A percentile compares a stretch with the other conserved stretches of the same genome.
These are phyloP conservation scores for Phytoseiulus persimilis DNA, from an alignment of 2,888 invertebrate genomes.

Conservation along the genomic window DNA sequence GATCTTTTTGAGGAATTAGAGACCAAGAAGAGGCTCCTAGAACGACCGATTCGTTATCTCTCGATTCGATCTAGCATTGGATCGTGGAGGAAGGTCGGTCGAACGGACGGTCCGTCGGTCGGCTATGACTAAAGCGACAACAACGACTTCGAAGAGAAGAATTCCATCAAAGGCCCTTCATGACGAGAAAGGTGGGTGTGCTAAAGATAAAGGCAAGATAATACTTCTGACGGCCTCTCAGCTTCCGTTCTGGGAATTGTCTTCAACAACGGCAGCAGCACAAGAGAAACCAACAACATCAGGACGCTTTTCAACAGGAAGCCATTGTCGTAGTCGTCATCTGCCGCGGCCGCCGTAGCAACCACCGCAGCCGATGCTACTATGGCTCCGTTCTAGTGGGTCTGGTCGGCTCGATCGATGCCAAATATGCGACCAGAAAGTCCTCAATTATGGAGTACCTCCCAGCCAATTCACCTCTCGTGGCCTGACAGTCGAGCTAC, in stretches of 20 bases:
- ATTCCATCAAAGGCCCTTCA: background rate
- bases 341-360: background rate
- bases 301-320: constrained; percentile 5
- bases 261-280: background rate
- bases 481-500: background rate
- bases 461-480: background rate
- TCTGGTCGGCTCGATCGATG: background rate
- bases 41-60: background rate
- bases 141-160: background rate
- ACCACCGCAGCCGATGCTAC: background rate
- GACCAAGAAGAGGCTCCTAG: background rate
- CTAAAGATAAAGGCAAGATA: background rate
- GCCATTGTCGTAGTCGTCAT: background rate
- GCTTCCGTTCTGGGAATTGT: background rate
- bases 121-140: background rate
- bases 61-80: background rate
- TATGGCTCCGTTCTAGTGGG: background rate
- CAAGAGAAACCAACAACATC: background rate
- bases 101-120: background rate
- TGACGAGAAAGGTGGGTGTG: background rate
- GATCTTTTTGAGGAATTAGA: background rate
- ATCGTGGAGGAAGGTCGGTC: background rate
- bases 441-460: background rate
- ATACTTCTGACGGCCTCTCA: background rate
- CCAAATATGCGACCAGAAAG: background rate